Base-by-base conservation (phyloP, 2,888 invertebrate species). In the Leptopilina syphax region DNA sequence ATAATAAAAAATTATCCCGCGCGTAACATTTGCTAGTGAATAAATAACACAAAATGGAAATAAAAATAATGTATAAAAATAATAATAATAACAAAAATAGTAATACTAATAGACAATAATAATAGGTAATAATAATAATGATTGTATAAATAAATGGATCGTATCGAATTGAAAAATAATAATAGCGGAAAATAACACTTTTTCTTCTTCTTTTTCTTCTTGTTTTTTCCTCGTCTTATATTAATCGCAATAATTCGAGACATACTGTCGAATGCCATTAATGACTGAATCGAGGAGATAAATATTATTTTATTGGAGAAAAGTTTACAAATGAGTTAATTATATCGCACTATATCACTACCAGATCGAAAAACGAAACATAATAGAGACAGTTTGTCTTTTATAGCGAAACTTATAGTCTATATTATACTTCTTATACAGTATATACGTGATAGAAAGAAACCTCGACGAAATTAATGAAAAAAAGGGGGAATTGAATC, bases 301-400 rank as follows among this genome's bases (percentile, higher is more conserved):
- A 63, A 63, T 63, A 63, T 63, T 63, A 63, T 63, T 63, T 63
- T 63, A 63, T 18, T 24, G 18, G 24, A 63, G 63, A 63, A 63
- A 24, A 24, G 6, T 44, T 24, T 18, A 63, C 24, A 63, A 24
- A 63, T 63, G 63, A 24, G 63, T 24, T 63, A 63, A 63, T 63
- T 63, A n/a, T 60, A 63, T 24, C 63, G 8, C 63, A 24, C 8
- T 6, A 63, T 24, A 63, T 63, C 24, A 50, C 50, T 47, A 47
- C 1, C 6, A 18, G n/a, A 60, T 60, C 63, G n/a, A 18, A 63
- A 60, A 63, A 24, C 24, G 63, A 63, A 63, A 63, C 24, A 24
- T 7, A 63, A 24, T 24, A 24, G 24, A 60, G 18, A n/a, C 10
- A 50, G 18, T 9, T 63, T n/a, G 24, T 2, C 63, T 24, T 18